Base-by-base conservation (phyloP, 2,888 invertebrate genomes). In the Andrena haemorrhoa region DNA sequence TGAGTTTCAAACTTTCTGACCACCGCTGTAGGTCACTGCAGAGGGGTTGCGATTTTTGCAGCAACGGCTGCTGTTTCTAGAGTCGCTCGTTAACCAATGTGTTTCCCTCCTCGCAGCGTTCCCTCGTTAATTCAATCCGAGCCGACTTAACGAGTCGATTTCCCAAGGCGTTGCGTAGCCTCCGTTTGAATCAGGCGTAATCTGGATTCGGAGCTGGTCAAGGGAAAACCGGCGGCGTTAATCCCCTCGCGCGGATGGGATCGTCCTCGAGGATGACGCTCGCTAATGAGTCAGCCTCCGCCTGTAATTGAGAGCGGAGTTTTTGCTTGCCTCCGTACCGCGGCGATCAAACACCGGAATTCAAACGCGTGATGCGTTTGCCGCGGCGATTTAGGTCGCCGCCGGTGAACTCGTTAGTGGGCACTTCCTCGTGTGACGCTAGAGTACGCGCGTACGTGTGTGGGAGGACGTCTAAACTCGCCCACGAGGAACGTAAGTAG, bases 371-470 rank as follows among this genome's bases (percentile, higher is more conserved):
- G 80, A 80, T 75, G 75, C 80, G 82, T 83, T 84, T 75, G 72
- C 66, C 58, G 75, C 63, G 68, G 20, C 75, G 82, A 82, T 83
- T 84, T 83, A 86, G 81, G 79, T 85, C 85, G 88, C 72, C 85
- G 82, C 60, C 79, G 78, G 75, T 75, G 66, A 63, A 63, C 77
- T 87, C 75, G 78, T 86, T 86, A 87, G 79, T 75, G 78, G 64
- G 74, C 82, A 87, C 65, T 86, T 86, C 82, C 82, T 85, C 78
- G 76, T 77, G 23, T 20, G 10, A 26, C 10, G 10, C n/a, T 49
- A 68, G 35, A 58, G 66, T 80, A 73, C 63, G 51, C 63, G 68
- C 33, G 26, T 70, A 23, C 5, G 3, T 35, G 65, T 74, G 83
- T 85, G 79, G 79, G 82, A 83, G 79, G 82, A 74, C 65, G 76